Evolutionary conservation across 2,888 invertebrate species (phyloP).

Genomic region (Resseliella maxima): DNA sequence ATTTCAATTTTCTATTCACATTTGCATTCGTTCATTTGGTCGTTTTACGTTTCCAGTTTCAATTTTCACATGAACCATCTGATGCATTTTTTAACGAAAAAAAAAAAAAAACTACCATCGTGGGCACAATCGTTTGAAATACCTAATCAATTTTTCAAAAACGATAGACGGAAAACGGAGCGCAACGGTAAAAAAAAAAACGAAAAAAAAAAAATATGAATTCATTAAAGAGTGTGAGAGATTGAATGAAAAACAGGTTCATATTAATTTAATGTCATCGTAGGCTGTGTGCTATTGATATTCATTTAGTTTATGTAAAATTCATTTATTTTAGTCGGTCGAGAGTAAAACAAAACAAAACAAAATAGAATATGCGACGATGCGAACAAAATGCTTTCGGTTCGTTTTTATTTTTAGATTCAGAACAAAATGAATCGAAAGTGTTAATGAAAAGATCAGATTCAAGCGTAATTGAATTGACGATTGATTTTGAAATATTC

Average conservation of each 20-base stretch:
- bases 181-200: too few relatives aligned
- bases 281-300: constrained; percentile 25
- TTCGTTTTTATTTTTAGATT: not conserved
- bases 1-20: not conserved
- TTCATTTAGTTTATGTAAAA: not conserved
- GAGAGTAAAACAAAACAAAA: not conserved
- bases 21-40: not conserved
- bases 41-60: not conserved
- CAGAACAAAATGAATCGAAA: not conserved
- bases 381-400: not conserved
- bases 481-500: too few relatives aligned
- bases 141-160: not conserved
- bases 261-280: constrained; percentile 19
- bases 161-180: too few relatives aligned
- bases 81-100: not conserved
- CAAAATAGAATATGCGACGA: not conserved
- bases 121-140: not conserved
- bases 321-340: not conserved
- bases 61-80: not conserved
- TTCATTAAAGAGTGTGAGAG: not conserved
- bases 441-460: constrained; percentile 1
- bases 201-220: constrained; percentile 24
- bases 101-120: not conserved
- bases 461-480: too few relatives aligned
- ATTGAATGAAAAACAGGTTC: not conserved